Conservation (phyloP, 2,888 invertebrate species). For the Geophilus truncorum region DNA sequence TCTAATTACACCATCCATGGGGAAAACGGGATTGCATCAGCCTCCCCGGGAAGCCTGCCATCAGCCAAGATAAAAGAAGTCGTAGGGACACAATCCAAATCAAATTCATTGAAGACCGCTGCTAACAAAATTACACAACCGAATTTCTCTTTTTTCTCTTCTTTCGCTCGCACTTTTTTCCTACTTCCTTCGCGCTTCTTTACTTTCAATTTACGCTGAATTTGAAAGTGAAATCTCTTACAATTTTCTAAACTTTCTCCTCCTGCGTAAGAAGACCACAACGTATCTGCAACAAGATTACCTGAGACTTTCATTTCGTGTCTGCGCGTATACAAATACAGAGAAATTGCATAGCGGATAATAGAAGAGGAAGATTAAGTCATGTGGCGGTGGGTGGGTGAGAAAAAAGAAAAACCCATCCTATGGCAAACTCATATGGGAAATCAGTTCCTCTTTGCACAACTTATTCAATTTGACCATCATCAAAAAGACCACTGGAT, state of each 20-base stretch:
- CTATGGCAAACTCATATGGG: not conserved
- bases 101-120: constrained; percentile 8
- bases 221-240: not conserved
- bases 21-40: constrained; percentile 17
- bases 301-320: not conserved
- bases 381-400: not conserved
- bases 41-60: constrained; percentile 15
- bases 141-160: not conserved
- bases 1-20: constrained; percentile 27
- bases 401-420: not conserved
- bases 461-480: constrained; percentile 15
- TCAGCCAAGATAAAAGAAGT: constrained; percentile 22
- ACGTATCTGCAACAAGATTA: constrained; percentile 1
- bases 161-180: not conserved
- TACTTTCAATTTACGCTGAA: not conserved
- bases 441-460: constrained; percentile 2
- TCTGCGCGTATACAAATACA: not conserved
- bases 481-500: not conserved
- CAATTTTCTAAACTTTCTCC: not conserved
- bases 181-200: not conserved
- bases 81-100: constrained; percentile 21
- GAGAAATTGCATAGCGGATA: constrained; percentile 5
- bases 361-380: constrained; percentile 19
- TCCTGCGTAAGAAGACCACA: not conserved
- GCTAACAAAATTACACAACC: constrained; percentile 14